Evolutionary conservation across 2,888 invertebrate species (phyloP), one percentile per base, ranked within the genome.

Genomic region (Drosophila kambysellisi): DNA sequence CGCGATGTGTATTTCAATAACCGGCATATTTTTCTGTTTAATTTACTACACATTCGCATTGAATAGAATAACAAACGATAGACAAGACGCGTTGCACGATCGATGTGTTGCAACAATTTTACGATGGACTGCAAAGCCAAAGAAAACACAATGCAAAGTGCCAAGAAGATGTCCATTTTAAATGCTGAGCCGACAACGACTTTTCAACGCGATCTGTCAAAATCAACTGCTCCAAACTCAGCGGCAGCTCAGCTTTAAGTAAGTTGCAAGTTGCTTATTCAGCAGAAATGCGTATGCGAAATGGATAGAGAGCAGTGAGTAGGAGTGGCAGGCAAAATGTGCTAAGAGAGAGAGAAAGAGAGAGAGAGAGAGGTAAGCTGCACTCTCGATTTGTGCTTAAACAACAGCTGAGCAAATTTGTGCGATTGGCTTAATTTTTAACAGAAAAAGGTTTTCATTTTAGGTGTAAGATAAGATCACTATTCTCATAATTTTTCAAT

Each of bases 81-180:
- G 35, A 48, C 5, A 3, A 74, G 29, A 8, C 39, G 3, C 9
- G 48, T 8, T 29, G 51, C 32, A 3, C 39, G 33, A 4, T 3
- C 39, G 11, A 68, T 20, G 1, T 20, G 30, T 15, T 17, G 15
- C 5, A 62, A 17, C 1, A 74, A 12, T 15, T 32, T 50, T 0
- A 54, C 41, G 3, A 7, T 30, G 0, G 11, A 7, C 1, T 62
- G 20, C 0, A 78, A 41, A 5, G 30, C 0, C n/a, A 78, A 29
- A 5, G 20, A 43, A 33, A 41, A 1, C 9, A 69, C 0, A 53
- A 74, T 35, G 9, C 11, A 62, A 30, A 52, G 0, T 12, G 4
- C 0, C 8, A 58, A 17, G 25, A 60, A 60, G 2, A 50, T 7
- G 9, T 63, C 32, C 75, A 79, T 77, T 33, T 46, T 48, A 8